Conservation (phyloP, 2,797 vertebrate genomes). For the Nothura maculosa region DNA sequence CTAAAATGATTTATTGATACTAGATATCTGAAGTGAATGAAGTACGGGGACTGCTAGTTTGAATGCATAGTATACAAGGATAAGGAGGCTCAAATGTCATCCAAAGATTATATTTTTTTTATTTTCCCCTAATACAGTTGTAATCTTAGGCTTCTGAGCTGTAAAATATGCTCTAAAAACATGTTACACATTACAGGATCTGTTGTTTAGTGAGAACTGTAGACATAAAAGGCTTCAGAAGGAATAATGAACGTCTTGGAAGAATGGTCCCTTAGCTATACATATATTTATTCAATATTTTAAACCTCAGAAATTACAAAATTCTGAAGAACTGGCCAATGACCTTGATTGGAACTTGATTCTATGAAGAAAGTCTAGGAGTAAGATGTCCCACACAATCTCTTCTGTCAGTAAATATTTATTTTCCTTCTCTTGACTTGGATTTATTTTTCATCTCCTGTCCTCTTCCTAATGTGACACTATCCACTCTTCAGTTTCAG, state of each 20-base stretch:
- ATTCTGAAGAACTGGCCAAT: background rate
- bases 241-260: background rate
- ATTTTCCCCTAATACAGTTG: background rate
- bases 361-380: background rate
- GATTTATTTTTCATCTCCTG: background rate
- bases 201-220: background rate
- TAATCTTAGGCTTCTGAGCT: background rate
- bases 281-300: background rate
- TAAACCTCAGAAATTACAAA: background rate
- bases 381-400: background rate
- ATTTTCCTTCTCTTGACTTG: background rate
- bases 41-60: background rate
- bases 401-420: background rate
- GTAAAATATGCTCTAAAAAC: background rate
- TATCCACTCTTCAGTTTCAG: background rate
- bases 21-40: background rate
- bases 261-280: background rate
- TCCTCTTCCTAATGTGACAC: background rate
- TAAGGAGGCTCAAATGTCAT: constrained; percentile 7
- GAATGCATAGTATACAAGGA: constrained; percentile 7
- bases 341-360: background rate
- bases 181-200: background rate
- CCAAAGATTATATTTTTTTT: background rate
- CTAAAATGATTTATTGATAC: background rate
- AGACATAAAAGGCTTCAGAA: background rate